Evolutionary conservation across 2,797 vertebrate species (phyloP).

Genomic region (Erpetoichthys calabaricus): DNA sequence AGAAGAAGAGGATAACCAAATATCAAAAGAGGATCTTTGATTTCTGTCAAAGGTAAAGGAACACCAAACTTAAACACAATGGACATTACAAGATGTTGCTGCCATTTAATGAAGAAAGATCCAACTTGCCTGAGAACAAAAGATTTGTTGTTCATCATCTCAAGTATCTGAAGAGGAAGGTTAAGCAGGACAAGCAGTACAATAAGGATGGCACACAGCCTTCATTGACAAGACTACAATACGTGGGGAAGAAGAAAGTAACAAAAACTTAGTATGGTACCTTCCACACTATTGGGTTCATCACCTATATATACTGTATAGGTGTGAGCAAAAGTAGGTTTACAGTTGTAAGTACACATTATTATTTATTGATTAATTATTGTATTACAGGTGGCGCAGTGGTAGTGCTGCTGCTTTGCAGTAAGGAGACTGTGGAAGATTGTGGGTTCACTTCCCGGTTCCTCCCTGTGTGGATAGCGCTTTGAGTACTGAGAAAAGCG

Average conservation of each 20-base stretch:
- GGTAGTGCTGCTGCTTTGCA: too few relatives aligned
- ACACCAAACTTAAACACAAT: constrained; percentile 2
- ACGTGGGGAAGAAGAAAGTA: constrained; percentile 5
- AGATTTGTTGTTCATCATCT: not conserved
- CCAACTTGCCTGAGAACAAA: not conserved
- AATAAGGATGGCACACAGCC: not conserved
- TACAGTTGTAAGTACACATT: too few relatives aligned
- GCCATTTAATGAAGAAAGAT: constrained; percentile 5
- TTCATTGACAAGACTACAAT: not conserved
- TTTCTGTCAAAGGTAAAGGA: constrained; percentile 7
- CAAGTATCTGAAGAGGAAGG: not conserved
- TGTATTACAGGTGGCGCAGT: too few relatives aligned
- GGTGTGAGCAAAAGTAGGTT: too few relatives aligned
- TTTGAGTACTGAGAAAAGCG: too few relatives aligned
- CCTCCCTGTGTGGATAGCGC: too few relatives aligned
- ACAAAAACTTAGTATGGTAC: constrained; percentile 9
- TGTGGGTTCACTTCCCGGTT: too few relatives aligned
- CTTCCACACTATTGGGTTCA: constrained; percentile 7
- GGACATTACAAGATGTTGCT: not conserved
- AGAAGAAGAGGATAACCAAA: not conserved
- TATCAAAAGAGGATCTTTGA: constrained; percentile 7
- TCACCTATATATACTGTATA: constrained; percentile 2
- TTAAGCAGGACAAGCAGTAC: constrained; percentile 9
- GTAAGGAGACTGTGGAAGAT: too few relatives aligned
- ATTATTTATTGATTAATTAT: too few relatives aligned